Evolutionary conservation across 2,888 invertebrate species (phyloP).

Genomic region (Phortica okadai): DNA sequence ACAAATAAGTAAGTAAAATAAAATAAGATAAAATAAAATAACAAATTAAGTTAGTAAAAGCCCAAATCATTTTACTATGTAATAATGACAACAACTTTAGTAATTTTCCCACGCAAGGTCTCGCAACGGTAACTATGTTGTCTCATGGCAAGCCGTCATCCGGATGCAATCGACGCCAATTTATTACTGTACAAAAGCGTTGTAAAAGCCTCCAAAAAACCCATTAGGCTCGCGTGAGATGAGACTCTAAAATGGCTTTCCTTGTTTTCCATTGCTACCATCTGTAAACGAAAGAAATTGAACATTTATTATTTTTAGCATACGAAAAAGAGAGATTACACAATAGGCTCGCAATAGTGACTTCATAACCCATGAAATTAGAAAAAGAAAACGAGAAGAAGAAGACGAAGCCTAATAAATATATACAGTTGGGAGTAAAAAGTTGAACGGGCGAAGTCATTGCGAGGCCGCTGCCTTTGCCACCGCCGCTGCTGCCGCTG

Average conservation of each 20-base stretch:
- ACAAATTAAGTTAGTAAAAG: conserved; percentile 1
- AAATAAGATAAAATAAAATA: conserved; percentile 10
- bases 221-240: conserved; percentile 35
- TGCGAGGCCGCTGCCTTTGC: no score
- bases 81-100: conserved; percentile 38
- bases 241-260: conserved; percentile 15
- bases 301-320: conserved; percentile 65
- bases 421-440: conserved; percentile 6
- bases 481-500: conserved; percentile 22
- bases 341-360: conserved; percentile 55
- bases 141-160: conserved; percentile 34
- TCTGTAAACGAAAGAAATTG: conserved; percentile 49
- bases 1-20: not conserved
- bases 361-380: conserved; percentile 63
- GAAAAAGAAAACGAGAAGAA: conserved; percentile 50
- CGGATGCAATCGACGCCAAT: conserved; percentile 46
- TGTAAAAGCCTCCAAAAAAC: conserved; percentile 18
- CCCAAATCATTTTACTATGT: not conserved
- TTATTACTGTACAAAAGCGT: conserved; percentile 29
- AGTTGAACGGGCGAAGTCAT: not conserved
- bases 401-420: conserved; percentile 4
- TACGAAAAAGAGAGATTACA: conserved; percentile 52
- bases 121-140: conserved; percentile 11
- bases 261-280: conserved; percentile 12
- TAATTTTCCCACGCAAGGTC: conserved; percentile 55